phyloP scores from a whole-genome alignment of 2,113 vertebrate genomes.

The Neomonachus schauinslandi region DNA sequence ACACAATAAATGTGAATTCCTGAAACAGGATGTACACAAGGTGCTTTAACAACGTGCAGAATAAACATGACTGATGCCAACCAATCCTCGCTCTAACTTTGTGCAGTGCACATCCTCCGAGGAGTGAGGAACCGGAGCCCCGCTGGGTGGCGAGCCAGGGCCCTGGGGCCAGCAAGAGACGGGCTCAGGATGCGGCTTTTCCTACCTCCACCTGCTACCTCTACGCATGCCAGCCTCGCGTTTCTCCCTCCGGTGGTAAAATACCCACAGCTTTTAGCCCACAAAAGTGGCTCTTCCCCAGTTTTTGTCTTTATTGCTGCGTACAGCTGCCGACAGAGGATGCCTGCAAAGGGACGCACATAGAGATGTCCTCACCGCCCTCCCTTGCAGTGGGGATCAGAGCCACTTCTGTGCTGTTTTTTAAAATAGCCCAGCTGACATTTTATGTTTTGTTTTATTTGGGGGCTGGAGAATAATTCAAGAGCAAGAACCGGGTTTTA shows the following conservation, averaged over 20 bases:
- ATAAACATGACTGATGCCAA: not conserved
- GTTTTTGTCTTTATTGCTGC: not conserved
- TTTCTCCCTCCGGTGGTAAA: not conserved
- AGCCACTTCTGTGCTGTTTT: not conserved
- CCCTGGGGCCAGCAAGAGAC: not conserved
- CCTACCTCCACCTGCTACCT: fast-evolving
- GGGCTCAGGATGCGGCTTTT: fast-evolving
- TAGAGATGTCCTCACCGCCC: not conserved
- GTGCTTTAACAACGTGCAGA: not conserved
- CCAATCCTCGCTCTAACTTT: fast-evolving
- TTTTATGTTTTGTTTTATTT: not conserved
- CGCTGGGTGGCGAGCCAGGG: fast-evolving
- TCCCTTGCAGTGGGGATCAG: not conserved
- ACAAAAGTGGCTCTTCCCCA: not conserved
- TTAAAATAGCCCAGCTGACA: not conserved
- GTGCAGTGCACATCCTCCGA: fast-evolving
- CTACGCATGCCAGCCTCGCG: fast-evolving
- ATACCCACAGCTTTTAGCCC: not conserved
- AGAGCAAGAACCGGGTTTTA: not conserved
- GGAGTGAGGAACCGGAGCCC: not conserved
- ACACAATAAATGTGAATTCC: not conserved
- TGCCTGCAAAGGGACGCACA: not conserved
- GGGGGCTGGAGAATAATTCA: not conserved
- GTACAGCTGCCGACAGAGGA: fast-evolving
- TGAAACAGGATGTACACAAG: too few species aligned